Evolutionary conservation across 2,113 vertebrate genomes (phyloP).

Genomic region (Pollachius pollachius): DNA sequence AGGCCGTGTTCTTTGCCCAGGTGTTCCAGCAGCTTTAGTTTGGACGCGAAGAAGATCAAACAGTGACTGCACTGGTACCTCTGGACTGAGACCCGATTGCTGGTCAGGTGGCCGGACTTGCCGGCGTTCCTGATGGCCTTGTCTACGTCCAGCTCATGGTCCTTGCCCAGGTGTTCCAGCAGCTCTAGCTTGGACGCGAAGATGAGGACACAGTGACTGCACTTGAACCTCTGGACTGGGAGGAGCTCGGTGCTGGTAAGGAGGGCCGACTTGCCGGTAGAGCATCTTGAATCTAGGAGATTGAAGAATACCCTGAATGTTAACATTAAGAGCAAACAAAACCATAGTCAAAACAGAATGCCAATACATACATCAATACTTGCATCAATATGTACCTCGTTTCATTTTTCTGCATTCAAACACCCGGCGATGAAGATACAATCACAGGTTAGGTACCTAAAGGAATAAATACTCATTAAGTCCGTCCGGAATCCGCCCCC

Average conservation of each 20-base stretch:
- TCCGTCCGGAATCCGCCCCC: no score
- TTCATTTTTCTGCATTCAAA: no score
- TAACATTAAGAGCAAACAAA: no score
- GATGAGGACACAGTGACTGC: conserved; percentile 82
- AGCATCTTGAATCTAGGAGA: conserved; percentile 64
- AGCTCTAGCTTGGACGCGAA: conserved; percentile 87
- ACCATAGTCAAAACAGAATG: no score
- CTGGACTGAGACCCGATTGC: conserved; percentile 47
- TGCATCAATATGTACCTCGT: no score
- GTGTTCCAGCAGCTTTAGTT: conserved; percentile 85
- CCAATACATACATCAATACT: no score
- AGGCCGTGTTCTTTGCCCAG: conserved; percentile 80
- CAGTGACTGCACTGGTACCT: conserved; percentile 85
- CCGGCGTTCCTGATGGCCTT: conserved; percentile 53
- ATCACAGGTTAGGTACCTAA: no score
- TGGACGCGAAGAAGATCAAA: conserved; percentile 83
- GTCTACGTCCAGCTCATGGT: conserved; percentile 73
- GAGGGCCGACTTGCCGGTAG: conserved; percentile 65
- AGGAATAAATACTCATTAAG: no score
- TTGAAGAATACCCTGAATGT: background rate
- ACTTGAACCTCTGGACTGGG: conserved; percentile 76
- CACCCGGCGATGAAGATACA: no score
- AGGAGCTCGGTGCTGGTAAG: conserved; percentile 66
- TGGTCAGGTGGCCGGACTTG: conserved; percentile 5
- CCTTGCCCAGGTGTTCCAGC: conserved; percentile 83